phyloP scores from a whole-genome alignment of 2,797 vertebrate genomes.

The Gambelia wislizenii region DNA sequence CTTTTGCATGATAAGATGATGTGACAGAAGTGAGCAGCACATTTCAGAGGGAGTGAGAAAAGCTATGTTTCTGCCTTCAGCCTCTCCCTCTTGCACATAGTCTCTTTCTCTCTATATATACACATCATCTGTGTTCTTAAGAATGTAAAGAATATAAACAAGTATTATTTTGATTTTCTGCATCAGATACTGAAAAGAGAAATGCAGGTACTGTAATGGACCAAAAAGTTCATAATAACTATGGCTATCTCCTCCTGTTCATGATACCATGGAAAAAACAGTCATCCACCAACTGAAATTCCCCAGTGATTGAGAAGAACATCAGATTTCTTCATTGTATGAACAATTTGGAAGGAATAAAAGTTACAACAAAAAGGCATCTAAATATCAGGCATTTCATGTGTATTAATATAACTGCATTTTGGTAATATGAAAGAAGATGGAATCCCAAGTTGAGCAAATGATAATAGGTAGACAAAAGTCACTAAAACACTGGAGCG shows the following conservation, averaged over 20 bases:
- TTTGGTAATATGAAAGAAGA: not conserved
- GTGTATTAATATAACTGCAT: not conserved
- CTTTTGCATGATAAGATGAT: not conserved
- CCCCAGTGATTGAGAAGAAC: not conserved
- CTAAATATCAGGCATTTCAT: not conserved
- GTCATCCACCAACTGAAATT: not conserved
- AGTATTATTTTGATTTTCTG: not conserved
- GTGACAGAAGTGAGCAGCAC: not conserved
- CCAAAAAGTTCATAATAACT: not conserved
- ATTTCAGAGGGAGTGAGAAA: not conserved
- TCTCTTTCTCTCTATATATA: not conserved
- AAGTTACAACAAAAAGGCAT: not conserved
- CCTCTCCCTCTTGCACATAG: not conserved
- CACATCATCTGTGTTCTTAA: not conserved
- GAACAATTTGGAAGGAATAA: not conserved
- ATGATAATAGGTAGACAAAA: not conserved
- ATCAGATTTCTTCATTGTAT: not conserved
- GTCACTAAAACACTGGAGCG: constrained; percentile 1
- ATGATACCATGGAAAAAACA: not conserved
- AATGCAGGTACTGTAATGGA: not conserved
- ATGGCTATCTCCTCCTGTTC: not conserved
- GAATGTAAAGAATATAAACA: not conserved
- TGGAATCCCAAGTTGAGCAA: not conserved
- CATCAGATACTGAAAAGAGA: not conserved
- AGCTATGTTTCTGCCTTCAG: not conserved